These are phyloP conservation scores for Eudasyphora cyanicolor DNA, from an alignment of 2,888 invertebrate species.

Conservation along the genomic window DNA sequence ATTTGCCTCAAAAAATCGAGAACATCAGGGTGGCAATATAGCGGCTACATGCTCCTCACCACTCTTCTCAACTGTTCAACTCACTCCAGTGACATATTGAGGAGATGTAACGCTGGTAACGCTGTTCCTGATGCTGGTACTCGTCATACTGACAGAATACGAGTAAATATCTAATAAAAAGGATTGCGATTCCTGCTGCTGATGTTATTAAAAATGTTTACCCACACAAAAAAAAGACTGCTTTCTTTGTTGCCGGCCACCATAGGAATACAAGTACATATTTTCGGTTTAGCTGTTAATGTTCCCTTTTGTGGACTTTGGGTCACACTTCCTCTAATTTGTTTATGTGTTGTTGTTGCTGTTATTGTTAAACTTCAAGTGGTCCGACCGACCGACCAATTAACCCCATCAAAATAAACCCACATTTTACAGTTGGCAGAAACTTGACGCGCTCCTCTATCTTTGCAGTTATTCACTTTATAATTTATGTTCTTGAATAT, in stretches of 20 bases:
- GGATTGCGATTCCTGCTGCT: conserved; percentile 17
- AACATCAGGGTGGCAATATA: conserved; percentile 2
- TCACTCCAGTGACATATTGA: too few relatives aligned
- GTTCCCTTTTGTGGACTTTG: neutral
- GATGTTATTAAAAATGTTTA: conserved; percentile 26
- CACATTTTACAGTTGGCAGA: conserved; percentile 36
- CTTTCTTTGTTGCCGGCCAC: neutral
- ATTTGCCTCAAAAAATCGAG: neutral
- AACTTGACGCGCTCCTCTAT: neutral
- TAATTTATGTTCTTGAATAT: conserved; percentile 62
- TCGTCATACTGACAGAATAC: neutral
- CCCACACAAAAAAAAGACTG: neutral
- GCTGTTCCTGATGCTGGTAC: neutral
- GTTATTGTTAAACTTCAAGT: neutral
- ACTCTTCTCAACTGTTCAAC: neutral
- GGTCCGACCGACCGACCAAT: conserved; percentile 37
- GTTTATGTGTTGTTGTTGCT: neutral
- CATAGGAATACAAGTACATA: neutral
- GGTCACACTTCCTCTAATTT: neutral
- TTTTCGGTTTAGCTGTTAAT: neutral
- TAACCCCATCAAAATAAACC: conserved; percentile 54
- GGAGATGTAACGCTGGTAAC: neutral
- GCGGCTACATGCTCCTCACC: neutral
- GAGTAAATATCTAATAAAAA: conserved; percentile 3
- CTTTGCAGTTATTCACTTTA: conserved; percentile 12